Evolutionary conservation across 2,113 vertebrate species (phyloP).

Genomic region (Lampris incognitus): DNA sequence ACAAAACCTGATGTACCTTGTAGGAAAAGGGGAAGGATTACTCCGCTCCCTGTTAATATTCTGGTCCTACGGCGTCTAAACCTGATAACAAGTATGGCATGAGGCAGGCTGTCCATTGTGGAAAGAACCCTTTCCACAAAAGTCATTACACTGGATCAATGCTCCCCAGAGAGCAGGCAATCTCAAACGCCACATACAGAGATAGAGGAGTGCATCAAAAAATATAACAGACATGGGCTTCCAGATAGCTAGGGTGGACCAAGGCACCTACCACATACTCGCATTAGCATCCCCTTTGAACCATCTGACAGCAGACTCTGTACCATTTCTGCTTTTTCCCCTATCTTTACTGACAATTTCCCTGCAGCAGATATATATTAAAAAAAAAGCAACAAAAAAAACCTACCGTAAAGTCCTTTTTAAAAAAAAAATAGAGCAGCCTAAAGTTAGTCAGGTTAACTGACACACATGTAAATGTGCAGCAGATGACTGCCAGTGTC

Average conservation of each 20-base stretch:
- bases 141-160: constrained; percentile 71
- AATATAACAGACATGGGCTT: constrained; percentile 51
- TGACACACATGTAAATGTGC: neutral
- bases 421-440: neutral
- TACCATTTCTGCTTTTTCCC: constrained; percentile 8
- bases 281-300: constrained; percentile 46
- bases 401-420: neutral
- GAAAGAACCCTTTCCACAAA: constrained; percentile 50
- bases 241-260: constrained; percentile 38
- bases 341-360: neutral
- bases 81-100: constrained; percentile 59
- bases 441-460: neutral
- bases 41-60: constrained; percentile 41
- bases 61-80: constrained; percentile 52
- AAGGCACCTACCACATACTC: constrained; percentile 36
- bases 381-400: neutral
- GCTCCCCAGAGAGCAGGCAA: constrained; percentile 47
- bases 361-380: too few relatives aligned
- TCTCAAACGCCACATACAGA: constrained; percentile 48
- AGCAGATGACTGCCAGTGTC: constrained; percentile 4
- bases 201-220: constrained; percentile 49
- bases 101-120: constrained; percentile 64
- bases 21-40: constrained; percentile 34
- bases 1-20: constrained; percentile 57
- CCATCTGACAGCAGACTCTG: constrained; percentile 8